Evolutionary conservation across 2,113 vertebrate genomes (phyloP).

Genomic region (Engystomops pustulosus): DNA sequence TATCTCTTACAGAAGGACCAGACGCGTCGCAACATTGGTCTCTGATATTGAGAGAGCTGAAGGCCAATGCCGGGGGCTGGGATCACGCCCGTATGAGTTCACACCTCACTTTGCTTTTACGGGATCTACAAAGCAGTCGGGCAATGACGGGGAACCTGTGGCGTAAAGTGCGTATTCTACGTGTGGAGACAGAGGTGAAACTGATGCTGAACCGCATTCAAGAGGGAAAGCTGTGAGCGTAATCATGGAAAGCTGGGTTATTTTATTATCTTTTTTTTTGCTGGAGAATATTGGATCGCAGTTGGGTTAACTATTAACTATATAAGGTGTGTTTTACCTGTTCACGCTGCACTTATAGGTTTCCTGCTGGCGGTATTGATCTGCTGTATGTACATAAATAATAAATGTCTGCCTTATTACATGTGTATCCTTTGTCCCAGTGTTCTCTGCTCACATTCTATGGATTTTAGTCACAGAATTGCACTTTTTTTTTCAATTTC

Average conservation of each 20-base stretch:
- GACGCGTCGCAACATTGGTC: conserved; percentile 89
- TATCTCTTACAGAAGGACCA: conserved; percentile 85
- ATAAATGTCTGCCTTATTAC: not conserved
- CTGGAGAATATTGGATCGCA: not conserved
- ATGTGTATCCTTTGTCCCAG: not conserved
- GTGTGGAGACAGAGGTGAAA: conserved; percentile 83
- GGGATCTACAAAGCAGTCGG: conserved; percentile 87
- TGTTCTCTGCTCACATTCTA: not conserved
- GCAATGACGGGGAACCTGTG: conserved; percentile 82
- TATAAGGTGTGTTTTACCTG: not conserved
- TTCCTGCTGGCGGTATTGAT: not conserved
- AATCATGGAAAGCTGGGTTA: not conserved
- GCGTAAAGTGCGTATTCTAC: conserved; percentile 87
- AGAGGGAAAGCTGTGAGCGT: conserved; percentile 42
- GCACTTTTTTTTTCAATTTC: too few species aligned
- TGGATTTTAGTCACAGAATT: not conserved
- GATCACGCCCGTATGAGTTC: conserved; percentile 77
- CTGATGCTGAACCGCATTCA: conserved; percentile 71
- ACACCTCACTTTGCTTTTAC: conserved; percentile 85
- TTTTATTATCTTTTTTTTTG: not conserved
- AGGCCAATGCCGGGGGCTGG: conserved; percentile 85
- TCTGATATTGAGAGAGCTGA: conserved; percentile 83
- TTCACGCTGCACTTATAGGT: not conserved
- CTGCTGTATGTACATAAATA: conserved; percentile 1
- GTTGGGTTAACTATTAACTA: not conserved